phyloP scores from a whole-genome alignment of 35 echinoderm and acorn worm species.

The Apostichopus parvimensis region DNA sequence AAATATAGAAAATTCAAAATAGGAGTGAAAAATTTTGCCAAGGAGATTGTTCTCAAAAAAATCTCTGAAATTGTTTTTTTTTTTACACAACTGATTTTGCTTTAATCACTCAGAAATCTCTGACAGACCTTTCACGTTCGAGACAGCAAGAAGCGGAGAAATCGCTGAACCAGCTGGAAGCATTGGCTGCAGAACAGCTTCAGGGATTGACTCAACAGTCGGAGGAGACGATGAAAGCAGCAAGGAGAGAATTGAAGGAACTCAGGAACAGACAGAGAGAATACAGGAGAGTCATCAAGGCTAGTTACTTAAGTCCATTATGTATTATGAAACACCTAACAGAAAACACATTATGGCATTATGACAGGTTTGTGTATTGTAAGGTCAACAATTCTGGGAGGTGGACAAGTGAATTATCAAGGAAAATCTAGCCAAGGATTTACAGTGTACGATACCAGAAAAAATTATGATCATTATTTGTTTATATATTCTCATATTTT shows the following conservation, averaged over 20 bases:
- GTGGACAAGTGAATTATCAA: no score
- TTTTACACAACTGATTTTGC: neutral
- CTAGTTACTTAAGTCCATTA: neutral
- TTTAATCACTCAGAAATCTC: conserved; percentile 27
- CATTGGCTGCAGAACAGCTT: conserved; percentile 53
- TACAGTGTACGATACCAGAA: no score
- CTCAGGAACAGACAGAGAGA: conserved; percentile 28
- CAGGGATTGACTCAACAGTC: conserved; percentile 43
- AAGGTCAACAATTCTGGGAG: no score
- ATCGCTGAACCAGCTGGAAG: conserved; percentile 44
- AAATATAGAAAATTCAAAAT: no score
- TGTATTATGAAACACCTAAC: neutral
- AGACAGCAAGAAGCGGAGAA: conserved; percentile 60
- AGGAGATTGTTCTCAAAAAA: no score
- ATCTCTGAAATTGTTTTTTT: no score
- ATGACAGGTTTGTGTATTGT: no score
- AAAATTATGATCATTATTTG: no score
- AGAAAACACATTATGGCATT: neutral
- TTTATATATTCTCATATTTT: no score
- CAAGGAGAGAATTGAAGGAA: conserved; percentile 26
- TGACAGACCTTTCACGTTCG: conserved; percentile 10
- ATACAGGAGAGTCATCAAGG: conserved; percentile 22
- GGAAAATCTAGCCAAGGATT: no score
- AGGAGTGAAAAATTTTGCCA: no score
- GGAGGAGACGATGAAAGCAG: conserved; percentile 37